These are phyloP conservation scores for Drosophila santomea DNA, from an alignment of 1,140 invertebrate species.

Conservation along the genomic window DNA sequence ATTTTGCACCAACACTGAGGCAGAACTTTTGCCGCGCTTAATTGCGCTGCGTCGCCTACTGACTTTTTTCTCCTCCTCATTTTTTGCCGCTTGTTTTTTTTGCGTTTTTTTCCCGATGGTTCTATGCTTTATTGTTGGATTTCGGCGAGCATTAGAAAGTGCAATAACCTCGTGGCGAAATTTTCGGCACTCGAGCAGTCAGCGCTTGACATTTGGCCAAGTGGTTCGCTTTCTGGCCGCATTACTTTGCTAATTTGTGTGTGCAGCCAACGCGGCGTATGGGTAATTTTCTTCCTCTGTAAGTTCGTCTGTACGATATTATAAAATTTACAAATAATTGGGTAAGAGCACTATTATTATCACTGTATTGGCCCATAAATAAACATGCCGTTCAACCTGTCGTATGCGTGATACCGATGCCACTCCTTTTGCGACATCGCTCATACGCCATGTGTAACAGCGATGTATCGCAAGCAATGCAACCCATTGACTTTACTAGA, in stretches of 20 bases:
- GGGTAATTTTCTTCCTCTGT: conserved; percentile 35
- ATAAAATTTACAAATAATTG: background rate
- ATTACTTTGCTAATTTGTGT: conserved; percentile 19
- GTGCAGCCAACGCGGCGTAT: conserved; percentile 59
- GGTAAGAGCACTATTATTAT: too few relatives aligned
- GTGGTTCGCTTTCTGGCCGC: conserved; percentile 22
- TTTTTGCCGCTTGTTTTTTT: conserved; percentile 24
- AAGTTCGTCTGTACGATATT: background rate
- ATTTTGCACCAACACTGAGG: conserved; percentile 57
- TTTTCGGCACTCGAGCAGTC: conserved; percentile 35
- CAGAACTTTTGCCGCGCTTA: conserved; percentile 45
- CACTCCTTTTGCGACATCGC: background rate
- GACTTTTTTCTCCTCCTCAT: conserved; percentile 24
- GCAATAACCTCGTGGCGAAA: conserved; percentile 76
- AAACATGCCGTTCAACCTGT: background rate
- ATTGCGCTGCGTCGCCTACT: conserved; percentile 65
- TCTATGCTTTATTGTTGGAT: conserved; percentile 33
- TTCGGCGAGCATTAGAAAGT: conserved; percentile 63
- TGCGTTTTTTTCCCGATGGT: conserved; percentile 28
- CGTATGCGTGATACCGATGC: conserved; percentile 22
- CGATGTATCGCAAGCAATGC: background rate
- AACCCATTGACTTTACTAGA: background rate
- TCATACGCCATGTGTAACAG: conserved; percentile 3
- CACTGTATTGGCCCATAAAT: background rate
- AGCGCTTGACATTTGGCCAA: conserved; percentile 48